Evolutionary conservation across 1,140 invertebrate genomes (phyloP), one percentile per base, ranked within the genome.

Genomic region (Mactra quadrangularis): DNA sequence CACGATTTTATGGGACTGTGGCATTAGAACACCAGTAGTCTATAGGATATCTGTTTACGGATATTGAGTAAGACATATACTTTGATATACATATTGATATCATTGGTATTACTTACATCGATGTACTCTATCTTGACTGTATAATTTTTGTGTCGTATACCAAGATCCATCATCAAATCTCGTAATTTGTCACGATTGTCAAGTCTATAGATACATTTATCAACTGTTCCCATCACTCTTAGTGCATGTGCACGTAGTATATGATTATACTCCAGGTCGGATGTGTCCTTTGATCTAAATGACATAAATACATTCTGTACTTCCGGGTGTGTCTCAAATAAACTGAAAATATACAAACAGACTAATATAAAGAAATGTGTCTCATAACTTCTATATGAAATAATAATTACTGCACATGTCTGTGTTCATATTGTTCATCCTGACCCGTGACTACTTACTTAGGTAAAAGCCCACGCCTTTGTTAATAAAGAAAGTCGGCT

Each of bases 311-410:
- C 92, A 83, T 94, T 92, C 85, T 94, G 94, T 11, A 94, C 94
- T 68, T 94, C 94, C 4, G 94, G 94, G 84, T 94, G 94, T 0
- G 94, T 94, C 82, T 95, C 94, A 70, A 95, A 95, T 45, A 95
- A 87, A 55, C 94, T 95, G 90, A 0, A 89, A 89, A 68, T 64
- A 41, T 50, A 71, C 3, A 52, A 19, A 38, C n/a, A n/a, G n/a
- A 50, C 11, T 50, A 13, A 50, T 13, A 13, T n/a, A n/a, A 13
- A 50, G 11, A 11, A n/a, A 13, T 50, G 11, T n/a, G 11, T 11
- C n/a, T 50, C 11, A 50, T 50, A 50, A 11, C 47, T 50, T 13
- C n/a, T n/a, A 50, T 50, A 13, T 13, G n/a, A 50, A 13, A n/a
- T n/a, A 50, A 13, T 13, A 50, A 13, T 11, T n/a, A 50, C 11